Conservation (phyloP, 30 jellyfish, hydroid and myxozoan species). For the Rhopilema esculentum region DNA sequence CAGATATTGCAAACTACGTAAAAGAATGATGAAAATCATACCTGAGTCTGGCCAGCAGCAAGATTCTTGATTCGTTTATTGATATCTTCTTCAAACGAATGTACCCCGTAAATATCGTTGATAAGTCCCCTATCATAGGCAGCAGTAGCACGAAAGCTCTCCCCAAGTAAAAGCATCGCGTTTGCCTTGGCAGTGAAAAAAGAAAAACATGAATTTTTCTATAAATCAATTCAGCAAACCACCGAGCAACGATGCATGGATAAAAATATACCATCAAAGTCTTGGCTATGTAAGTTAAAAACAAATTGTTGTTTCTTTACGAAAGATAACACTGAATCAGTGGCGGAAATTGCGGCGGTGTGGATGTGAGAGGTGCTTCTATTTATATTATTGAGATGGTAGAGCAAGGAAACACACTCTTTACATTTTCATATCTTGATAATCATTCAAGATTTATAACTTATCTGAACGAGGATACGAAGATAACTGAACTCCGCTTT, state of each 20-base stretch:
- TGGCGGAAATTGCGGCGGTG: too few relatives aligned
- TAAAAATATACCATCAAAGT: too few relatives aligned
- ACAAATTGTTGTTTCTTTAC: too few relatives aligned
- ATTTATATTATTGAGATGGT: too few relatives aligned
- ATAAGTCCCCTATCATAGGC: conserved; percentile 90
- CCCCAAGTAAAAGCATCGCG: conserved; percentile 83
- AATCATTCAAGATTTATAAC: too few relatives aligned
- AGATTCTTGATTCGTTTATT: conserved; percentile 69
- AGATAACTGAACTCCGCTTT: too few relatives aligned
- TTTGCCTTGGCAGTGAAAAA: conserved; percentile 61
- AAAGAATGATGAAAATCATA: conserved; percentile 1
- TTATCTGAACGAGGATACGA: too few relatives aligned
- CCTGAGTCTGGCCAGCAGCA: conserved; percentile 63
- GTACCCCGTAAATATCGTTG: conserved; percentile 85
- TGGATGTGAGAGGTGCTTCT: too few relatives aligned
- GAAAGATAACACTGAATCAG: too few relatives aligned
- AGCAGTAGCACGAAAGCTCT: conserved; percentile 78
- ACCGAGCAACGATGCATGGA: not conserved
- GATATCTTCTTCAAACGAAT: conserved; percentile 89
- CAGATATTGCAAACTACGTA: not conserved
- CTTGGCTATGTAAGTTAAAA: too few relatives aligned
- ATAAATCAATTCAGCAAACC: not conserved
- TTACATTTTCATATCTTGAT: too few relatives aligned
- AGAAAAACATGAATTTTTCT: not conserved
- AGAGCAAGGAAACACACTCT: too few relatives aligned